Evolutionary conservation across 2,113 vertebrate species (phyloP).

Genomic region (Dicrurus megarhynchus): DNA sequence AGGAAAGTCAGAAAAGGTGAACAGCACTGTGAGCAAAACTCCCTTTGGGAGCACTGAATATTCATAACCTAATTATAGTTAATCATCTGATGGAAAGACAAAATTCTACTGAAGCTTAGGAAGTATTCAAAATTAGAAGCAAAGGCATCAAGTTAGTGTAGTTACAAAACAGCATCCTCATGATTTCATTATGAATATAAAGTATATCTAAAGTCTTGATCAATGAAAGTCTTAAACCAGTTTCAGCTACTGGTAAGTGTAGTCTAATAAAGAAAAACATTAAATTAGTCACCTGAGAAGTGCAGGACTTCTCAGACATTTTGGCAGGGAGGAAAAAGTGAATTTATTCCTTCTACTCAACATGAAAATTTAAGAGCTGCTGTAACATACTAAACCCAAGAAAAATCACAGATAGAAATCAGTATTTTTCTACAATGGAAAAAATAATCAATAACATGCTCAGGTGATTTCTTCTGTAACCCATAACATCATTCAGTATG

Average conservation of each 20-base stretch:
- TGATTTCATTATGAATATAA: not conserved
- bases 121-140: not conserved
- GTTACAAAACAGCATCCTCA: not conserved
- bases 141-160: not conserved
- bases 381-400: not conserved
- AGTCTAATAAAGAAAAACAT: not conserved
- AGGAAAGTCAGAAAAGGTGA: not conserved
- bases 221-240: not conserved
- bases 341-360: not conserved
- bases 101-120: not conserved
- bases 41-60: not conserved
- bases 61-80: not conserved
- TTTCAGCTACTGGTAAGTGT: not conserved
- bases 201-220: not conserved
- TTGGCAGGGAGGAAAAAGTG: not conserved
- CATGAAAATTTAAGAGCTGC: not conserved
- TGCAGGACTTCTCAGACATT: not conserved
- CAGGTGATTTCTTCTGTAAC: not conserved
- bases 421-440: not conserved
- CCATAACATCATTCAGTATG: not conserved
- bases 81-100: not conserved
- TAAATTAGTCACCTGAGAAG: not conserved
- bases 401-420: not conserved
- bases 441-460: not conserved
- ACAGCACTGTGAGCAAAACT: not conserved